Evolutionary conservation across 2,888 invertebrate genomes (phyloP), one percentile per base, ranked within the genome.

Genomic region (Hemicrepidius hirtus): DNA sequence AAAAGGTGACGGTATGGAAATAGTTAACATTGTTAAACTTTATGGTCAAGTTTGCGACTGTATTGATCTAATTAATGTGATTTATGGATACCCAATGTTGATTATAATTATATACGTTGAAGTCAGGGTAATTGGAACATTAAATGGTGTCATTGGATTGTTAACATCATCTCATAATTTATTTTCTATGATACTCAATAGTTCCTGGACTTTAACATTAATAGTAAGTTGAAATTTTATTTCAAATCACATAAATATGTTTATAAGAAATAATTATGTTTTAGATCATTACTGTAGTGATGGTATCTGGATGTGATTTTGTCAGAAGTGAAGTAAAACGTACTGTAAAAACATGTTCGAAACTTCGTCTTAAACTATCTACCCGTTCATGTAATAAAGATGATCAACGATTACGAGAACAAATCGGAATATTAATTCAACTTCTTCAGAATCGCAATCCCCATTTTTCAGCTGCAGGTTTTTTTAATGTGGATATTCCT

Each of bases 391-490:
- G 2, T 40, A 40, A 13, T 6, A 13, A 4, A 40, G n/a, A 13
- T 13, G 67, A 49, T 5, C 18, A 35, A n/a, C 12, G 12, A 5
- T 21, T 7, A 0, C 32, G 44, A 1, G 49, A 63, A 20, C 13
- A 49, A 9, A 16, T 63, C 6, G 12, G 13, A 3, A 10, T 35
- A 0, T 49, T 63, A 28, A 49, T 49, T 12, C 44, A 13, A 10
- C 32, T 44, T 5, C 37, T 53, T 9, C 13, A 7, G 1, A n/a
- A 35, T 16, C 32, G 65, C 10, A 40, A 40, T 40, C 32, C 53
- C 0, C 16, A 10, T 32, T 55, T 81, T 55, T 74, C 77, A 13
- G 82, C 81, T 12, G 78, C 78, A 21, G 80, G 80, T n/a, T 82
- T 79, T 68, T 81, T 80, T 46, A 69, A 71, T 3, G 73, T 82